Evolutionary conservation across 1,140 invertebrate species (phyloP).

Genomic region (Philopotamus ludificatus): DNA sequence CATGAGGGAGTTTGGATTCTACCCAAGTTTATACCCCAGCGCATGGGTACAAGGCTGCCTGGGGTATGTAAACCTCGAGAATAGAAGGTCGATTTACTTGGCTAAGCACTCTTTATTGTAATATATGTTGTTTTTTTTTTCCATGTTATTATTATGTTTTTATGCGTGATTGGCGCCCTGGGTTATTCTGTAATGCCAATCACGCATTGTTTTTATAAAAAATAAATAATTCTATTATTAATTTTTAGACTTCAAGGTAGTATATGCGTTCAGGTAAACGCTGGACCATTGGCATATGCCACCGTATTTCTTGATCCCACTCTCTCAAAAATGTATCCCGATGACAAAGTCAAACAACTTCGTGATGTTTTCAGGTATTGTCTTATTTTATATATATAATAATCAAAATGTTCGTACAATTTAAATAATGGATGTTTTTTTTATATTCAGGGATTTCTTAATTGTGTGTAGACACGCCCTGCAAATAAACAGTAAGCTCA

Average conservation of each 20-base stretch:
- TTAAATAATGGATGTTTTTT: neutral
- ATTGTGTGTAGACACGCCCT: constrained; percentile 83
- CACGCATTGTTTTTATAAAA: no score
- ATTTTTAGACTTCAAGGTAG: constrained; percentile 72
- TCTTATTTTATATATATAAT: neutral
- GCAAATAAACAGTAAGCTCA: constrained; percentile 82
- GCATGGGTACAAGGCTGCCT: no score
- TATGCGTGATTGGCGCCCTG: no score
- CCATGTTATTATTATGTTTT: no score
- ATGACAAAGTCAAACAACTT: constrained; percentile 79
- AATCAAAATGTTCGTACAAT: neutral
- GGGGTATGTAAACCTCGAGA: no score
- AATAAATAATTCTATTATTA: constrained; percentile 5
- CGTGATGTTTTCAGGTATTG: constrained; percentile 82
- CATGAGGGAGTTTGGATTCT: no score
- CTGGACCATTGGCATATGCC: constrained; percentile 91
- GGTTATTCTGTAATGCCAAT: no score
- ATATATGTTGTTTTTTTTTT: no score
- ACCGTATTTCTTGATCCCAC: constrained; percentile 81
- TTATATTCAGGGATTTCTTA: constrained; percentile 76
- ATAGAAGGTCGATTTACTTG: no score
- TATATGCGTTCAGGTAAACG: constrained; percentile 91
- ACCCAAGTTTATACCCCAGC: no score
- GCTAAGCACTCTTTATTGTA: no score
- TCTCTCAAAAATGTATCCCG: constrained; percentile 67